Evolutionary conservation across 2,113 vertebrate genomes (phyloP), one percentile per base, ranked within the genome.

Genomic region (Dissostichus mawsoni): DNA sequence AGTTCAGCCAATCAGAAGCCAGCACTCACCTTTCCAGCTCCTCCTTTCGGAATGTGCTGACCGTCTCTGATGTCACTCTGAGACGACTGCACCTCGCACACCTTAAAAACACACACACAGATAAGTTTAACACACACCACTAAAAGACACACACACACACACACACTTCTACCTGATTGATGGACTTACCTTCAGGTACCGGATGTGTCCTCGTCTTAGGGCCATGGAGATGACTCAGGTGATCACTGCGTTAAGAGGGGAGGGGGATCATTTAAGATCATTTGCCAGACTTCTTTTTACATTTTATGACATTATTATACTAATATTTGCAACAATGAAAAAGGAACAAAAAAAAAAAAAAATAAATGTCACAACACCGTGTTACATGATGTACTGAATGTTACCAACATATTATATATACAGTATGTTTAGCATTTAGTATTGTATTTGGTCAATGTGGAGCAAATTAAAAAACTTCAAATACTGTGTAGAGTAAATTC

Each of bases 41-140:
- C 69, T 80, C 87, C 89, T 84, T 93, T 95, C 55, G 73, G 41
- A 17, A 48, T 36, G 16, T 90, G 91, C 47, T 90, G 91, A 63
- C 51, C 55, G 4, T 94, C 93, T 76, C 92, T 83, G 81, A 80
- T 80, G 53, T 94, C 94, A 67, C 82, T 90, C 80, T 94, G 93
- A 67, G 92, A 90, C 4, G 85, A 75, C 84, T 95, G 94, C 57
- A 95, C 94, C 90, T 95, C 95, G 86, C 95, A 95, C 66, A 95
- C 95, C 95, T 95, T 78, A 23, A 85, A 23, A 85, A 18, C n/a
- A 85, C 9, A 33, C 1, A 64, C 36, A 70, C 68, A 72, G 25
- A 69, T 36, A 20, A 53, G 45, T 73, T 50, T 33, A 76, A 83
- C 86, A 90, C 0, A 65, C 14, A 52, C 63, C 45, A 74, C 36